Evolutionary conservation across 1,140 invertebrate genomes (phyloP).

Genomic region (Tetramorium parvispinum): DNA sequence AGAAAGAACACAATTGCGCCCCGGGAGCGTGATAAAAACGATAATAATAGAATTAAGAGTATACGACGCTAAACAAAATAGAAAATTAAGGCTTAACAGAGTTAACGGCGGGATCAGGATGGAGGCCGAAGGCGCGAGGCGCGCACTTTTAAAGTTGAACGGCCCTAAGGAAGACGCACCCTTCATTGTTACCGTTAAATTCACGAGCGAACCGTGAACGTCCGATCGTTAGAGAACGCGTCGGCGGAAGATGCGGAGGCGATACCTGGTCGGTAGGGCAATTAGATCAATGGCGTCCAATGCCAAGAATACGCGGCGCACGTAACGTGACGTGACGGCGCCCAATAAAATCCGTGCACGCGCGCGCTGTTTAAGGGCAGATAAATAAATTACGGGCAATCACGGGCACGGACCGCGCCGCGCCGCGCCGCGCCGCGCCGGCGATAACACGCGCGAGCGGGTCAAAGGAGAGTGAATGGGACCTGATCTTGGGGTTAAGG

Average conservation of each 20-base stretch:
- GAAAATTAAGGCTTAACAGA: not conserved
- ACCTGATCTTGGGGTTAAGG: not conserved
- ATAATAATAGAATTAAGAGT: not conserved
- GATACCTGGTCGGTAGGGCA: constrained; percentile 43
- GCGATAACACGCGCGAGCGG: constrained; percentile 26
- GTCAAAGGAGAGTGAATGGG: constrained; percentile 27
- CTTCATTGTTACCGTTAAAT: constrained; percentile 3
- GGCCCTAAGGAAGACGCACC: not conserved
- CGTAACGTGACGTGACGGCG: constrained; percentile 68
- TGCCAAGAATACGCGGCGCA: constrained; percentile 47
- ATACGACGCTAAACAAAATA: not conserved
- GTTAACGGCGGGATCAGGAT: not conserved
- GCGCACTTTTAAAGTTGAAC: constrained; percentile 31
- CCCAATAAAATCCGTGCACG: constrained; percentile 59
- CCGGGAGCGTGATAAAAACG: not conserved
- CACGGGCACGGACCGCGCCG: not conserved
- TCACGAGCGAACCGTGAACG: too few species aligned
- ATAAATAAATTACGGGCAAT: constrained; percentile 41
- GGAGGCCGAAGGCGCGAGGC: not conserved
- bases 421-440: not conserved
- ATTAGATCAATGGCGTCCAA: constrained; percentile 45
- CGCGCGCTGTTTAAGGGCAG: constrained; percentile 10
- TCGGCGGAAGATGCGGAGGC: constrained; percentile 14
- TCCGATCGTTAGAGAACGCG: not conserved
- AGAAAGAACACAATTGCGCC: not conserved